Base-by-base conservation (phyloP, 2,113 vertebrate species). In the Pycnonotus jocosus region DNA sequence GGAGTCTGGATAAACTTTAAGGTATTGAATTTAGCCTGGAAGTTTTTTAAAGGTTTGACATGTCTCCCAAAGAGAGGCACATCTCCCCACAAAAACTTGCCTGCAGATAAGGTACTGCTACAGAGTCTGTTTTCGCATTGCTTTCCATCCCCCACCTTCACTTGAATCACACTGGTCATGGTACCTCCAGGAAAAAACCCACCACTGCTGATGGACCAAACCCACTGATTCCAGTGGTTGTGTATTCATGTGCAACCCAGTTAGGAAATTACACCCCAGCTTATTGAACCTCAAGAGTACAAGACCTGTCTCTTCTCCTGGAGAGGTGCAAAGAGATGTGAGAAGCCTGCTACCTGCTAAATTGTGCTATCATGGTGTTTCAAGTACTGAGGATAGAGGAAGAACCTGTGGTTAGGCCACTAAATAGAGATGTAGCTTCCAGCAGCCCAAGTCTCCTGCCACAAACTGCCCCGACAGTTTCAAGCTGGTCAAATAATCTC, bases 221-320 rank as follows among this genome's bases (percentile, higher is more conserved):
- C 15, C 19, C 40, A 65, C 35, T 1, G 1, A 65, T 25, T 65
- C 25, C 45, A 48, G 54, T 3, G 16, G 10, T 33, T 62, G 9
- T 4, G 9, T 16, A 15, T 11, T 40, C 50, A 71, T 0, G 0
- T 4, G 48, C 54, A 60, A 60, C 40, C 15, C 73, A 53, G 33
- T 27, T 44, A 28, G 31, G 12, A 54, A 93, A 73, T 0, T 2
- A 38, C 64, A 57, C 15, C 38, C 27, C 7, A 30, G 15, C 11
- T 72, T 35, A 87, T 0, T 7, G 0, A 77, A 40, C 10, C 19
- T 71, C 61, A n/a, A 42, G n/a, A 45, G 16, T 7, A 37, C 31
- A 33, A 64, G 40, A 51, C 10, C 18, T 15, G 20, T 30, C 10
- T 68, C 37, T 53, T 65, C 31, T 68, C 35, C 69, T 31, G 21